Conservation (phyloP, 2,797 vertebrate species). For the Oreortyx pictus region DNA sequence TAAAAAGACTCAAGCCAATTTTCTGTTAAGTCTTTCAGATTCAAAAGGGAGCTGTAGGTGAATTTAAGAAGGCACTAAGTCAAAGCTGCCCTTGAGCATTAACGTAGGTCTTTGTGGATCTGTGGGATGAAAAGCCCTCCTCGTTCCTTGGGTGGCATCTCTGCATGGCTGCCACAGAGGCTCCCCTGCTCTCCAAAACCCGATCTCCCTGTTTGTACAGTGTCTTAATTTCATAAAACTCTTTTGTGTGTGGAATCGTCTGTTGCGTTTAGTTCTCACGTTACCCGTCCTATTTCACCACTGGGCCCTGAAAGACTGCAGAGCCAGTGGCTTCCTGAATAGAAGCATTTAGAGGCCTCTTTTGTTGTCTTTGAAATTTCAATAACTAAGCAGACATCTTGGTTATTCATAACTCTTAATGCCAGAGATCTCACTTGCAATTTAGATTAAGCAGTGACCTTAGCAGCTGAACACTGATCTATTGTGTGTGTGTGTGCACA, state of each 20-base stretch:
- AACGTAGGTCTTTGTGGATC: accelerated
- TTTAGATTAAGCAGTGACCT: conserved; percentile 45
- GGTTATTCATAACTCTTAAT: conserved; percentile 40
- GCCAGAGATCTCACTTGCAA: conserved; percentile 38
- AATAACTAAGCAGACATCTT: conserved; percentile 15
- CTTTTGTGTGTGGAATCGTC: not conserved
- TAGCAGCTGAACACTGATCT: not conserved
- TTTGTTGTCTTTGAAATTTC: conserved; percentile 22
- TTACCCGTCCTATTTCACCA: not conserved
- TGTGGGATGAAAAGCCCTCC: not conserved
- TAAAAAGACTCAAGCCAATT: not conserved
- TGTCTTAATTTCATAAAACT: not conserved
- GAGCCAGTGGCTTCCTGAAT: not conserved
- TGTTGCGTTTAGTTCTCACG: not conserved
- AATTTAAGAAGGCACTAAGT: not conserved
- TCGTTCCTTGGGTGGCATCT: accelerated
- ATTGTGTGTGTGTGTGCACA: not conserved
- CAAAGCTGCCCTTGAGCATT: not conserved
- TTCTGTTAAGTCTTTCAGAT: not conserved
- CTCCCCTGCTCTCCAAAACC: not conserved
- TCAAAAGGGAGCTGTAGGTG: not conserved
- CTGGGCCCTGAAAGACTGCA: not conserved
- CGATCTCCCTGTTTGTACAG: too few species aligned
- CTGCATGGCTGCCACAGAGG: accelerated
- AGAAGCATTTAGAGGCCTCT: not conserved